Evolutionary conservation across 2,113 vertebrate genomes (phyloP).

Genomic region (Phylloscopus trochiloides): DNA sequence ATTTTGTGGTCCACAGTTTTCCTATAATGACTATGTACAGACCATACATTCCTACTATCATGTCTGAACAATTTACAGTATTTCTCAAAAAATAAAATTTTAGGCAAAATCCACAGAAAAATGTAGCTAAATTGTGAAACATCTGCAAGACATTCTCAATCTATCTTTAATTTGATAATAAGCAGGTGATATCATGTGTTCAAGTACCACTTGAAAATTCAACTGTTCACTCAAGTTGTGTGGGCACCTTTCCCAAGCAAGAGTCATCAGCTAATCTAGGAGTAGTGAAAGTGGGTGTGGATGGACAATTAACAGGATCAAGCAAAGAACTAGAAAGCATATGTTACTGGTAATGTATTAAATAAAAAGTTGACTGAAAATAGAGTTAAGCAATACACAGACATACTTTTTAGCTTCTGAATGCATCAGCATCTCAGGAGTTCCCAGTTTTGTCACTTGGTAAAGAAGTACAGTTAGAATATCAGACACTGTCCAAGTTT

Average conservation of each 20-base stretch:
- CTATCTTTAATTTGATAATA: background rate
- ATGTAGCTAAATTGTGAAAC: background rate
- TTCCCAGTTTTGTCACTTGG: background rate
- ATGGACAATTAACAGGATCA: background rate
- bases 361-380: background rate
- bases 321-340: background rate
- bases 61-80: background rate
- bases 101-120: background rate
- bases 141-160: background rate
- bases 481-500: background rate
- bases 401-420: background rate
- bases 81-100: background rate
- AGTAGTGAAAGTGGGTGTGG: background rate
- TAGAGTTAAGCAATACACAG: background rate
- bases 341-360: background rate
- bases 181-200: background rate
- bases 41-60: background rate
- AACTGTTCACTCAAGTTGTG: background rate
- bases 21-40: background rate
- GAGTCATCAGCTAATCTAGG: background rate
- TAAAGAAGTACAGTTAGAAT: background rate
- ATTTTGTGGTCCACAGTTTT: background rate
- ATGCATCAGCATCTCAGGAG: background rate
- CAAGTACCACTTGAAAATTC: background rate
- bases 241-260: background rate